phyloP scores from a whole-genome alignment of 2,113 vertebrate species.

The Monopterus albus region DNA sequence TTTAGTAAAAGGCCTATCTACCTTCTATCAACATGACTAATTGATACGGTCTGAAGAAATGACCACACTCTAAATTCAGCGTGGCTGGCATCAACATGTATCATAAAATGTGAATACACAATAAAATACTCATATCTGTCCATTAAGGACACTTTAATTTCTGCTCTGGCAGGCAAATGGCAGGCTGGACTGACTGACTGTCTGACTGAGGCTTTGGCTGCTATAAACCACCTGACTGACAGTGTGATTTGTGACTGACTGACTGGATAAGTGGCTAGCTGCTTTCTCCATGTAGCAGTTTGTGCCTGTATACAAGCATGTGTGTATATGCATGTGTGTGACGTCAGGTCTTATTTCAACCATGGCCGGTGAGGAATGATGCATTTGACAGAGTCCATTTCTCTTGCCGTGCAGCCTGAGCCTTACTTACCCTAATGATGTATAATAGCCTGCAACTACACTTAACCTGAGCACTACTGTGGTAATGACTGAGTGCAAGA shows the following conservation, averaged over 20 bases:
- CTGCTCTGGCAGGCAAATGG: constrained; percentile 64
- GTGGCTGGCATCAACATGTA: constrained; percentile 64
- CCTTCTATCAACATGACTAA: constrained; percentile 53
- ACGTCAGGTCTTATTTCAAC: constrained; percentile 63
- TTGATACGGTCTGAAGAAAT: constrained; percentile 64
- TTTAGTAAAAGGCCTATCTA: constrained; percentile 62
- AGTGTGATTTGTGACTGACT: constrained; percentile 78
- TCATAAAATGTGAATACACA: constrained; percentile 76
- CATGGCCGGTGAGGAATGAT: constrained; percentile 75
- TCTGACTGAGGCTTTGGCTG: constrained; percentile 66
- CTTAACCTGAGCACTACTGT: constrained; percentile 91
- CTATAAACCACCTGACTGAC: constrained; percentile 74
- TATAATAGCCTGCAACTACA: constrained; percentile 96
- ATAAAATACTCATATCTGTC: constrained; percentile 68
- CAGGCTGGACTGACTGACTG: constrained; percentile 60
- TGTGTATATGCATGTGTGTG: constrained; percentile 28
- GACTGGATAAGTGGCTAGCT: constrained; percentile 67
- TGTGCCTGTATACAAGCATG: constrained; percentile 30
- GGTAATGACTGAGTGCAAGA: constrained; percentile 81
- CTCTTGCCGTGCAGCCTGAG: constrained; percentile 85
- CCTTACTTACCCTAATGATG: constrained; percentile 95
- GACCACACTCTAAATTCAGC: constrained; percentile 55
- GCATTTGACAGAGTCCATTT: constrained; percentile 83
- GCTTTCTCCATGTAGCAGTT: constrained; percentile 46
- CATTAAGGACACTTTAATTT: constrained; percentile 74